phyloP scores from a whole-genome alignment of 2,888 invertebrate genomes.

The Yponomeuta cagnagella region DNA sequence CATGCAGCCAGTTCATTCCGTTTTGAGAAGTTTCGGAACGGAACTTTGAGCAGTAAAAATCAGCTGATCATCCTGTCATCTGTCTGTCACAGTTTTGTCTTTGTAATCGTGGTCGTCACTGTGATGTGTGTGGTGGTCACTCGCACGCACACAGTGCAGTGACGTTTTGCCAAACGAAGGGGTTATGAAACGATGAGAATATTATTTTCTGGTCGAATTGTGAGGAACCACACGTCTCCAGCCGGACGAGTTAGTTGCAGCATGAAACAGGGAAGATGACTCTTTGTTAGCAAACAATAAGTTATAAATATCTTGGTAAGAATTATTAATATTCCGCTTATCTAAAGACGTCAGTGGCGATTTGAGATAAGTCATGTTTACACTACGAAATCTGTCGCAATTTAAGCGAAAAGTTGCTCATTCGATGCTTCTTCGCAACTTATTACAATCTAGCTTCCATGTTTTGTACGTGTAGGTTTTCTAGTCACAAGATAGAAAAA shows the following conservation, averaged over 20 bases:
- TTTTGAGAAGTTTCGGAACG: not conserved
- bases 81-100: not conserved
- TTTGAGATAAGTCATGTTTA: constrained; percentile 3
- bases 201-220: not conserved
- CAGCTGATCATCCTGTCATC: not conserved
- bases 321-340: not conserved
- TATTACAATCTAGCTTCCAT: not conserved
- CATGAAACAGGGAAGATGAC: constrained; percentile 34
- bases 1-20: not conserved
- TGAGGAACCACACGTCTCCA: constrained; percentile 10
- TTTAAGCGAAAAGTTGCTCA: constrained; percentile 8
- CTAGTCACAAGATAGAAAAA: not conserved
- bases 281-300: constrained; percentile 10
- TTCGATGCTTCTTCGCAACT: not conserved
- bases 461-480: not conserved
- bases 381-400: not conserved
- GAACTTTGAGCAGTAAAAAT: not conserved
- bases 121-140: not conserved
- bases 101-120: too few species aligned
- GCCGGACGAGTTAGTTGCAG: constrained; percentile 24
- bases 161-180: not conserved
- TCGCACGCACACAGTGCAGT: too few species aligned
- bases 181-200: constrained; percentile 6
- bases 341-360: not conserved
- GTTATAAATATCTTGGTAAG: not conserved